These are phyloP conservation scores for Nibea coibor DNA, from an alignment of 2,113 vertebrate genomes.

Conservation along the genomic window DNA sequence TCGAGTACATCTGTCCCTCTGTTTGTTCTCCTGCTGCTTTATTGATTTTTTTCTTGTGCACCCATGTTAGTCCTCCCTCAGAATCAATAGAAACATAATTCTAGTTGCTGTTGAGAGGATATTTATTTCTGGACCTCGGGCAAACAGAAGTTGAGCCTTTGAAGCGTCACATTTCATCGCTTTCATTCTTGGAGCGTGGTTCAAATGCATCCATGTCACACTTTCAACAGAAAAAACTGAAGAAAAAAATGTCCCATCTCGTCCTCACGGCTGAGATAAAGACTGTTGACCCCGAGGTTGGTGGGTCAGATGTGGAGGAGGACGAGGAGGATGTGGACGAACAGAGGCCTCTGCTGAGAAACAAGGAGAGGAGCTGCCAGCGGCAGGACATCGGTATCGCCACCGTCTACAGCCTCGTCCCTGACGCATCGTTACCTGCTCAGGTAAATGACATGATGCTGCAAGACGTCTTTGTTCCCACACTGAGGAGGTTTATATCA, in stretches of 20 bases:
- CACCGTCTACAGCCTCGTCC: slow-evolving; percentile 77
- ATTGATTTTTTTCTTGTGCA: slow-evolving; percentile 44
- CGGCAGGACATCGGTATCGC: slow-evolving; percentile 66
- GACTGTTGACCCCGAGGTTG: slow-evolving; percentile 33
- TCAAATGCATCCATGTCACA: slow-evolving; percentile 6
- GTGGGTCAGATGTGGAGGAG: slow-evolving; percentile 32
- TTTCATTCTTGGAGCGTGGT: not conserved
- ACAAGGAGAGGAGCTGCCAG: slow-evolving; percentile 31
- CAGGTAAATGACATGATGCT: slow-evolving; percentile 70
- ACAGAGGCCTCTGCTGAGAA: slow-evolving; percentile 75
- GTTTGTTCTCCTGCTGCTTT: slow-evolving; percentile 41
- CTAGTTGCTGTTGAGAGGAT: not conserved
- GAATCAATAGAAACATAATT: slow-evolving; percentile 42
- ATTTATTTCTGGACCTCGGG: slow-evolving; percentile 4
- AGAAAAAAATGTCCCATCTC: slow-evolving; percentile 81
- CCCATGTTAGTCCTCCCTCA: slow-evolving; percentile 11
- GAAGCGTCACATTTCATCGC: not conserved
- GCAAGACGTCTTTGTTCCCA: not conserved
- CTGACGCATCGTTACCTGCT: slow-evolving; percentile 67
- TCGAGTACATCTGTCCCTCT: slow-evolving; percentile 14
- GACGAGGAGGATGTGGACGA: slow-evolving; percentile 46
- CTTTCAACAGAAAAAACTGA: slow-evolving; percentile 75
- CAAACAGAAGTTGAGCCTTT: not conserved
- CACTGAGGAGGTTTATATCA: not conserved
- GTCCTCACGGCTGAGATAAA: slow-evolving; percentile 70